Percentiles rank a stretch among this genome's conserved stretches.
These are phyloP conservation scores for Nemoura dubitans DNA, from an alignment of 2,888 invertebrate species.

Conservation along the genomic window DNA sequence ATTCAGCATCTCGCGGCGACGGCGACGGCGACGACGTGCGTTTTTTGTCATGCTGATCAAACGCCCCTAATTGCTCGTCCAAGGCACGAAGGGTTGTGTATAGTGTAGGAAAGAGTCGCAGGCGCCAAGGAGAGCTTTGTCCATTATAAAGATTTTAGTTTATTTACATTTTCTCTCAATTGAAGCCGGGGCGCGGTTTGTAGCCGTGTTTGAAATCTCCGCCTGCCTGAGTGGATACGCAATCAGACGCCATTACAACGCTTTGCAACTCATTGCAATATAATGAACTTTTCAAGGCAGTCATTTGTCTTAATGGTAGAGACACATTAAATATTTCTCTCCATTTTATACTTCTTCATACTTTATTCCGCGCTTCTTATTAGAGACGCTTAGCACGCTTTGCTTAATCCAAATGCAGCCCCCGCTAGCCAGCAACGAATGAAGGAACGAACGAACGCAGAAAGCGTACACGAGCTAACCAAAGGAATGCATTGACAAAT, in stretches of 20 bases:
- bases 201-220: conserved; percentile 1
- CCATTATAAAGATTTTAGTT: neutral
- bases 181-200: conserved; percentile 22
- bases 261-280: conserved; percentile 24
- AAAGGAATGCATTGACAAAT: conserved; percentile 15
- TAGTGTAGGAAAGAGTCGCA: neutral
- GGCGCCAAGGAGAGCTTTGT: neutral
- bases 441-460: too few species aligned
- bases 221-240: conserved; percentile 8
- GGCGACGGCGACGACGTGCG: neutral
- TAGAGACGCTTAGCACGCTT: conserved; percentile 20
- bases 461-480: neutral
- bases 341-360: conserved; percentile 20
- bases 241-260: conserved; percentile 21
- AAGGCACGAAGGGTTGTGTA: neutral
- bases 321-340: conserved; percentile 37
- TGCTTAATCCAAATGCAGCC: neutral
- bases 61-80: neutral
- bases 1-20: neutral
- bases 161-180: conserved; percentile 31
- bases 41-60: neutral
- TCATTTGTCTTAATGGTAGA: conserved; percentile 48
- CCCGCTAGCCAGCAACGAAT: neutral
- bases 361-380: conserved; percentile 19
- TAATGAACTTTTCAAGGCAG: conserved; percentile 42